These are phyloP conservation scores for Carassius carassius DNA, from an alignment of 2,113 vertebrate species.

Conservation along the genomic window DNA sequence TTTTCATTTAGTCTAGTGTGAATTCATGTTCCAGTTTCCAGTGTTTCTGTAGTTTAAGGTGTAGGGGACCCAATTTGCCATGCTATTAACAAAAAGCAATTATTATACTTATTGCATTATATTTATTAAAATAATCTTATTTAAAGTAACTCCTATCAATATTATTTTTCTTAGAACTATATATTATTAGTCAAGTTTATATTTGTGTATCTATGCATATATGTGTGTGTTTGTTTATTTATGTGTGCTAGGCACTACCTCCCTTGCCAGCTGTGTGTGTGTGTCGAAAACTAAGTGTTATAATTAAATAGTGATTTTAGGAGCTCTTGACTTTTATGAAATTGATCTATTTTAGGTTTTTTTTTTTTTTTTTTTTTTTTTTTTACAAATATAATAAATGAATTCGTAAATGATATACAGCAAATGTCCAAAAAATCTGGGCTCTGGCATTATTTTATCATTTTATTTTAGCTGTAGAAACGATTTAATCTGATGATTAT, in stretches of 20 bases:
- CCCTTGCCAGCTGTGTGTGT: no score
- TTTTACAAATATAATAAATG: neutral
- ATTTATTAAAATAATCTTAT: no score
- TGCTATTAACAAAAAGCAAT: no score
- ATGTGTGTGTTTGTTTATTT: conserved; percentile 31
- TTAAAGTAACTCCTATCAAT: no score
- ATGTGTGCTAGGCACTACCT: conserved; percentile 37
- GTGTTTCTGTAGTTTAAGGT: neutral
- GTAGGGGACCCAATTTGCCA: neutral
- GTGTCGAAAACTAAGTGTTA: conserved; percentile 23
- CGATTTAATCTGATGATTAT: neutral
- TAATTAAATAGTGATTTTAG: conserved; percentile 58
- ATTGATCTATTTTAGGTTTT: conserved; percentile 36
- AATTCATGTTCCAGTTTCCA: neutral
- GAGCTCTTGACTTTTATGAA: conserved; percentile 46
- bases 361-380: no score
- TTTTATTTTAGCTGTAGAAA: neutral
- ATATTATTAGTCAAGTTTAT: no score
- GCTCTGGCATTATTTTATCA: neutral
- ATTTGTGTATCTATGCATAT: no score
- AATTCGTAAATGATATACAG: neutral
- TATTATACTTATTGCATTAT: no score
- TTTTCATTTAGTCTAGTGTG: neutral
- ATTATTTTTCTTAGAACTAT: no score
- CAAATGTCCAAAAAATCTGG: neutral